A percentile compares a stretch with the other conserved stretches of the same genome.
Conservation (phyloP, 2,113 vertebrate genomes). For the Eurystomus gularis region DNA sequence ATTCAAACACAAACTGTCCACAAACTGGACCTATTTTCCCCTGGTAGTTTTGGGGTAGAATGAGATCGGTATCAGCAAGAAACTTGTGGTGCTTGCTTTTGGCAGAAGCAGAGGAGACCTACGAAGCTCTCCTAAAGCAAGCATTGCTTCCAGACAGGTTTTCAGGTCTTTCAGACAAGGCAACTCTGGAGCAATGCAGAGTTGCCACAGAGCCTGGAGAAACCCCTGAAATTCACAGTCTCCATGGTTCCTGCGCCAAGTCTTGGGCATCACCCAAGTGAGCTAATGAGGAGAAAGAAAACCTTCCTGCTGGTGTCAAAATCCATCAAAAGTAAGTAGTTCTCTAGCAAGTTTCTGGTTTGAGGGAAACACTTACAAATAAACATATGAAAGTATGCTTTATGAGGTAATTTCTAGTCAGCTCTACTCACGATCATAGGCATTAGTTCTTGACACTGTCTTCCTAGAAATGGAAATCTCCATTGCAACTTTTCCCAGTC, state of each 20-base stretch:
- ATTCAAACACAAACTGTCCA: rapidly evolving
- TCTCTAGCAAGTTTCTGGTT: not conserved
- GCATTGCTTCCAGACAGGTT: not conserved
- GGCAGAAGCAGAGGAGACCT: not conserved
- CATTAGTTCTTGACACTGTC: not conserved
- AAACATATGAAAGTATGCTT: not conserved
- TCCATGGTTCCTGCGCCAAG: rapidly evolving
- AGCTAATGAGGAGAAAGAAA: not conserved
- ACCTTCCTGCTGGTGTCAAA: not conserved
- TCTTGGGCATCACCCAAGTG: not conserved
- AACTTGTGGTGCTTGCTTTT: not conserved
- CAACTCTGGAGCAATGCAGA: not conserved
- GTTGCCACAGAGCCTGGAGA: not conserved
- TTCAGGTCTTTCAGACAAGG: not conserved
- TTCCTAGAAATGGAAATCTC: not conserved
- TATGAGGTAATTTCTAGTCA: not conserved
- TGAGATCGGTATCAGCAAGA: not conserved
- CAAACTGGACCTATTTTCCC: not conserved
- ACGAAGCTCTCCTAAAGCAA: not conserved
- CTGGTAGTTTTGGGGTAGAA: not conserved
- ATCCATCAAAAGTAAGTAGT: not conserved
- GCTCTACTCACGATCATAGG: not conserved
- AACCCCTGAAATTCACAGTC: not conserved
- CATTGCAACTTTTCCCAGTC: not conserved
- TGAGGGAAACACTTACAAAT: not conserved